Evolutionary conservation across 2,888 invertebrate genomes (phyloP).

Genomic region (Argyra leucocephala): DNA sequence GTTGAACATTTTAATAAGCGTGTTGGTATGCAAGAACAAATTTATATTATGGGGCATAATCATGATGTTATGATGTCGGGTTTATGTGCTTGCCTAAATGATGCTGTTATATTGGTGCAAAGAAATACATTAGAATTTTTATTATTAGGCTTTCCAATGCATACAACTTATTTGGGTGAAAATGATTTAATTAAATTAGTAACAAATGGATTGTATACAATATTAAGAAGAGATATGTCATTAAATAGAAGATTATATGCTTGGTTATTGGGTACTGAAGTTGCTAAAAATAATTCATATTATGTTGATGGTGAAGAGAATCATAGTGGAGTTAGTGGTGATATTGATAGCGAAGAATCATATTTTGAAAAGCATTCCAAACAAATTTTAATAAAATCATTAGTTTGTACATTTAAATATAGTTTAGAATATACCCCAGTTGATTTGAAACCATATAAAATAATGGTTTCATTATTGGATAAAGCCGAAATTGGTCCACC

Average conservation of each 20-base stretch:
- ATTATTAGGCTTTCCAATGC: slow-evolving; percentile 73
- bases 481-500: slow-evolving; percentile 76
- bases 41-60: slow-evolving; percentile 73
- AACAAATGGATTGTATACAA: slow-evolving; percentile 61
- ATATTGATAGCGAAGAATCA: slow-evolving; percentile 31
- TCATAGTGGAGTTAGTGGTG: not conserved
- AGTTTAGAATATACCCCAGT: slow-evolving; percentile 50
- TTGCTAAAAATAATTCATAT: slow-evolving; percentile 43
- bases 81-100: slow-evolving; percentile 69
- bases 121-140: slow-evolving; percentile 75
- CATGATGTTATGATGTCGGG: slow-evolving; percentile 73
- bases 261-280: slow-evolving; percentile 70
- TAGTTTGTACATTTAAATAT: slow-evolving; percentile 50
- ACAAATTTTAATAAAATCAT: slow-evolving; percentile 55
- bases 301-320: slow-evolving; percentile 19
- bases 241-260: slow-evolving; percentile 74
- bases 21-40: slow-evolving; percentile 68
- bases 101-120: slow-evolving; percentile 72
- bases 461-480: slow-evolving; percentile 74
- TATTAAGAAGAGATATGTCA: slow-evolving; percentile 80
- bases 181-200: slow-evolving; percentile 63
- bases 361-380: slow-evolving; percentile 61
- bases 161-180: slow-evolving; percentile 59
- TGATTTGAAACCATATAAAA: slow-evolving; percentile 62
- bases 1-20: slow-evolving; percentile 71